Conservation (phyloP, 2,113 vertebrate species). For the Cyprinodon variegatus region DNA sequence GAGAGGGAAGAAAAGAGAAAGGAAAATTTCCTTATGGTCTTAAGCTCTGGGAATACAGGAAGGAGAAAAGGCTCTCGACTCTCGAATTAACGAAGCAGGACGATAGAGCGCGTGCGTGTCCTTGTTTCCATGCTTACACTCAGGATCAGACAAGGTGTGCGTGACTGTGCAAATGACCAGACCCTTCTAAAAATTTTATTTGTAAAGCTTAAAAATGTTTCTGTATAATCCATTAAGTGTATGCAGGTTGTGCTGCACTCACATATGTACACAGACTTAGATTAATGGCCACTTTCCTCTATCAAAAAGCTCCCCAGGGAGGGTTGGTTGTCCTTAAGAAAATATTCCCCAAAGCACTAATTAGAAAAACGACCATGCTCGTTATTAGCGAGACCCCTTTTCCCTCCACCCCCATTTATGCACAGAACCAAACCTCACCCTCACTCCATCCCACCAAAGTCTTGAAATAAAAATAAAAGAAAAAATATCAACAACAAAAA, state of each 20-base stretch:
- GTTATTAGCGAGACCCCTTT: slow-evolving; percentile 76
- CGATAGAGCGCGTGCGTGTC: slow-evolving; percentile 32
- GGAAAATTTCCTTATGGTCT: slow-evolving; percentile 73
- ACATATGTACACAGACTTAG: slow-evolving; percentile 22
- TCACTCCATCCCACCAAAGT: slow-evolving; percentile 36
- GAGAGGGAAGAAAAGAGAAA: slow-evolving; percentile 77
- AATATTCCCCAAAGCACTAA: slow-evolving; percentile 86
- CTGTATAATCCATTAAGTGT: slow-evolving; percentile 14
- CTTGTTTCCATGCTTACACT: slow-evolving; percentile 36
- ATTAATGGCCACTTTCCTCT: slow-evolving; percentile 21
- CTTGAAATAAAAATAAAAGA: slow-evolving; percentile 55
- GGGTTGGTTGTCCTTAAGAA: slow-evolving; percentile 78
- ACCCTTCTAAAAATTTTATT: slow-evolving; percentile 1
- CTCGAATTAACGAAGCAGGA: slow-evolving; percentile 68
- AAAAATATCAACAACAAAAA: slow-evolving; percentile 10
- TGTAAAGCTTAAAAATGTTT: slow-evolving; percentile 18
- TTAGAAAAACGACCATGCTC: slow-evolving; percentile 84
- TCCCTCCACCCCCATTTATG: slow-evolving; percentile 22
- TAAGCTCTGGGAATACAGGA: slow-evolving; percentile 63
- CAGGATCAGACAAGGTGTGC: slow-evolving; percentile 28
- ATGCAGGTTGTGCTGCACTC: slow-evolving; percentile 17
- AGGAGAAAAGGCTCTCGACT: slow-evolving; percentile 61
- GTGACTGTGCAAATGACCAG: slow-evolving; percentile 8
- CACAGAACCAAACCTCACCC: slow-evolving; percentile 32
- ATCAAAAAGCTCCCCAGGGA: slow-evolving; percentile 73